phyloP scores from a whole-genome alignment of 2,113 vertebrate genomes.

The Corydoras sp. region DNA sequence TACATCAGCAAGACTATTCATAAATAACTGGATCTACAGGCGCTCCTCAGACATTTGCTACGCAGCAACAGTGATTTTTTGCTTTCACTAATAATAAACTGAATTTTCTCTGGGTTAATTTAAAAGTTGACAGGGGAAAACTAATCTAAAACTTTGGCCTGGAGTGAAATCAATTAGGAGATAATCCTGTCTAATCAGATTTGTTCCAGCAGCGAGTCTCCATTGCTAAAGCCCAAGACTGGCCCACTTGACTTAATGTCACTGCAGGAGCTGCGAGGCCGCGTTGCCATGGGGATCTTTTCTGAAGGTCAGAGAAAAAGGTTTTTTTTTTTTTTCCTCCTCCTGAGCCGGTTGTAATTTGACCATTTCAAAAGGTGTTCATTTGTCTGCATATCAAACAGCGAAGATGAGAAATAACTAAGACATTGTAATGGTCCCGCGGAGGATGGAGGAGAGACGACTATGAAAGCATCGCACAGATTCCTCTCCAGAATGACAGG shows the following conservation, averaged over 20 bases:
- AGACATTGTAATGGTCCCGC: slow-evolving; percentile 10
- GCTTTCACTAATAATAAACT: slow-evolving; percentile 6
- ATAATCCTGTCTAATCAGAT: slow-evolving; percentile 70
- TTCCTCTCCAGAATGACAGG: slow-evolving; percentile 21
- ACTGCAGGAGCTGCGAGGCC: slow-evolving; percentile 47
- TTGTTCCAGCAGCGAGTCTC: slow-evolving; percentile 57
- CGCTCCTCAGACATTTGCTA: not conserved
- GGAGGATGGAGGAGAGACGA: not conserved
- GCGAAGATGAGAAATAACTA: slow-evolving; percentile 33
- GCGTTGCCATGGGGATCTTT: slow-evolving; percentile 58
- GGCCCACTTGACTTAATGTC: slow-evolving; percentile 60
- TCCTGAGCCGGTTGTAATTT: slow-evolving; percentile 32
- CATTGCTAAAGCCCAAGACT: slow-evolving; percentile 50
- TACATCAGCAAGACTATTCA: not conserved
- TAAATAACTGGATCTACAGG: not conserved
- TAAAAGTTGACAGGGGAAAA: slow-evolving; percentile 43
- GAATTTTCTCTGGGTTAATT: slow-evolving; percentile 30
- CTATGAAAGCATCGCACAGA: slow-evolving; percentile 18
- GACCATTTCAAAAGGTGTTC: slow-evolving; percentile 32
- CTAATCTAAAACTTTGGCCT: slow-evolving; percentile 56
- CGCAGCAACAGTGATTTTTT: slow-evolving; percentile 12
- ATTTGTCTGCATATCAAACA: slow-evolving; percentile 43
- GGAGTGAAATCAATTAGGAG: slow-evolving; percentile 70
- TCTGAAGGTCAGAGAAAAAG: slow-evolving; percentile 56
- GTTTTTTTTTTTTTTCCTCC: not conserved